A percentile compares a stretch with the other conserved stretches of the same genome.
Conservation (phyloP, 2,113 vertebrate species). For the Chrysochloris asiatica region DNA sequence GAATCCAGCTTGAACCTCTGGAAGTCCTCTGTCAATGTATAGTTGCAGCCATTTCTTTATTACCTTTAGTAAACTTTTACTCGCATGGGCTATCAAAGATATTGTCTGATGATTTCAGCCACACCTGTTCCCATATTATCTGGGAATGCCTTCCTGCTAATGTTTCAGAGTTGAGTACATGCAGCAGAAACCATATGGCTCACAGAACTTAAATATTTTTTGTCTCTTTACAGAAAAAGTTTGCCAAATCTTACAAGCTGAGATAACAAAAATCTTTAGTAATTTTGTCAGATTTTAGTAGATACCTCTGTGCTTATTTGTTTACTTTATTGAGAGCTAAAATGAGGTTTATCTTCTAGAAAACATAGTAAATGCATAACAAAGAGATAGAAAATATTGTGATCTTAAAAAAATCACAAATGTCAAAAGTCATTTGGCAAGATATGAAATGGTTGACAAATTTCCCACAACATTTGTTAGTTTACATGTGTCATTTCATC, state of each 20-base stretch:
- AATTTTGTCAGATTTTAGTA: slow-evolving; percentile 20
- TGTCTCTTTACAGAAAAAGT: background rate
- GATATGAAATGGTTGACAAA: background rate
- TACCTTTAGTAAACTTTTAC: no score
- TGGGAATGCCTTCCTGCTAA: background rate
- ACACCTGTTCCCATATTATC: background rate
- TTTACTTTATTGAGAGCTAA: background rate
- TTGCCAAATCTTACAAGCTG: background rate
- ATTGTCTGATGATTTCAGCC: slow-evolving; percentile 9
- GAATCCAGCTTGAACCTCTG: no score
- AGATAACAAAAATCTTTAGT: background rate
- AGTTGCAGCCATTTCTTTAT: no score
- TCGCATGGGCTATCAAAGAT: no score
- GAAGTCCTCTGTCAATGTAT: no score
- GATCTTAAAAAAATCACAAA: slow-evolving; percentile 16
- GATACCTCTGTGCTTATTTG: background rate
- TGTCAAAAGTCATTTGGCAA: background rate
- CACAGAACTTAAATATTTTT: slow-evolving; percentile 31
- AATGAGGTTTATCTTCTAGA: slow-evolving; percentile 4
- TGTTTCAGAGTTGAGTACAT: slow-evolving; percentile 13
- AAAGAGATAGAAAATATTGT: background rate
- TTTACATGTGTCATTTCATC: background rate
- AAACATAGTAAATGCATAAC: background rate
- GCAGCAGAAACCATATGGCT: background rate
- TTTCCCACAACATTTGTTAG: background rate